Conservation (phyloP, 2,888 invertebrate species). For the Masnerella sp. region DNA sequence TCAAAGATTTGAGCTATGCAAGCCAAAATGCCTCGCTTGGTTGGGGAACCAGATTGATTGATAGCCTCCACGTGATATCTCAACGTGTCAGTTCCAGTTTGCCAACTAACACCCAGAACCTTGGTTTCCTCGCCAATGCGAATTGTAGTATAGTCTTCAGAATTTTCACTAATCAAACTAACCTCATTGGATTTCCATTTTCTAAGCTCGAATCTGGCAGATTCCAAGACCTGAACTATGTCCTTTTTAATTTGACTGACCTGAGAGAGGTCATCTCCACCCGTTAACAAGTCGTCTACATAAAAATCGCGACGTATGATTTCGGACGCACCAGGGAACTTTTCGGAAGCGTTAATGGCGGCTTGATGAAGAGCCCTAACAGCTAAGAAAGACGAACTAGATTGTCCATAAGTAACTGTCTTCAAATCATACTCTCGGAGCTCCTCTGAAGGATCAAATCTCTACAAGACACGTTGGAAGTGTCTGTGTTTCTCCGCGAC, state of each 20-base stretch:
- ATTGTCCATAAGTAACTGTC: conserved; percentile 64
- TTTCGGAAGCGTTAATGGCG: not conserved
- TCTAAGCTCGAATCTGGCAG: conserved; percentile 11
- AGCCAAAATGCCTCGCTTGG: not conserved
- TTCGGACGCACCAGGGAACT: conserved; percentile 33
- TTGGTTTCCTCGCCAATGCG: not conserved
- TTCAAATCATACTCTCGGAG: conserved; percentile 42
- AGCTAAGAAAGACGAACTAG: conserved; percentile 62
- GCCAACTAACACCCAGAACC: conserved; percentile 9
- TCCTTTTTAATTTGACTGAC: conserved; percentile 2
- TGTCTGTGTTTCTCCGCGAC: conserved; percentile 55
- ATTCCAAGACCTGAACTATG: not conserved
- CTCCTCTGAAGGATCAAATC: conserved; percentile 35
- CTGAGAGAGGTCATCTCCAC: conserved; percentile 2
- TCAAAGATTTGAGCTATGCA: not conserved
- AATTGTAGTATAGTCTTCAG: not conserved
- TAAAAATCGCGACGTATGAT: conserved; percentile 28
- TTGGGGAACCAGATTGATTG: not conserved
- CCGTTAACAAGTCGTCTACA: conserved; percentile 16
- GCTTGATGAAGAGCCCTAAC: conserved; percentile 51
- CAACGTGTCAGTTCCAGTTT: not conserved
- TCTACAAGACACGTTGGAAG: conserved; percentile 67
- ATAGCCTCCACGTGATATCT: not conserved
- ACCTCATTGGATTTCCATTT: conserved; percentile 28
- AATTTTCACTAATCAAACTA: conserved; percentile 2